Conservation (phyloP, 2,113 vertebrate species). For the Dasyprocta punctata region DNA sequence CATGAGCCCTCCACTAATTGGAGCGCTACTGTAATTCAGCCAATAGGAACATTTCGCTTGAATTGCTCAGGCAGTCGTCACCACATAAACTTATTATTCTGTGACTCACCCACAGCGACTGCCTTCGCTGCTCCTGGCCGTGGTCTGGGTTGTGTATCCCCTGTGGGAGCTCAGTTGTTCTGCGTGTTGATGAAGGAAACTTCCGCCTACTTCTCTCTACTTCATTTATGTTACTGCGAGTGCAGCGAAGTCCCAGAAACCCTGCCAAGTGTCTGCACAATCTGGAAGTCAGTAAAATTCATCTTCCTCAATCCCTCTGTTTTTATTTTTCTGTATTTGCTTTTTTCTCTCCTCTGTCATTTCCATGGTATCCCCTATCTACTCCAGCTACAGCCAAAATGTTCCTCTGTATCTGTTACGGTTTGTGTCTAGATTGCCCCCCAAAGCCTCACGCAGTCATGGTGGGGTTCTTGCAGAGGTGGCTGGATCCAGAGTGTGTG, state of each 20-base stretch:
- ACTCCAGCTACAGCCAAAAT: neutral
- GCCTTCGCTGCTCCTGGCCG: neutral
- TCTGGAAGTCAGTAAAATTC: neutral
- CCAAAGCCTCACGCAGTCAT: neutral
- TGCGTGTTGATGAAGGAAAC: neutral
- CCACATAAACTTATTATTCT: neutral
- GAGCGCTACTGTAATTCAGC: neutral
- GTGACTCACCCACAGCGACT: neutral
- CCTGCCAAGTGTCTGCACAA: neutral
- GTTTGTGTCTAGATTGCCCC: neutral
- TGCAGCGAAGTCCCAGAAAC: neutral
- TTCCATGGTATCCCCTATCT: neutral
- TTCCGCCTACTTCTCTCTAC: neutral
- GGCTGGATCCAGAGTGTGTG: neutral
- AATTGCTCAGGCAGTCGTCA: neutral
- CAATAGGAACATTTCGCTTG: neutral
- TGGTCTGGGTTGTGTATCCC: neutral
- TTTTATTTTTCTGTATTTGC: neutral
- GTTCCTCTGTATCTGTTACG: neutral
- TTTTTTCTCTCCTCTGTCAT: neutral
- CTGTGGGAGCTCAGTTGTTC: neutral
- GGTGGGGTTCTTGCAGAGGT: neutral
- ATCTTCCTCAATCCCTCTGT: neutral
- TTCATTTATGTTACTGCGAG: neutral
- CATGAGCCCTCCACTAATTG: conserved; percentile 26